A percentile compares a stretch with the other conserved stretches of the same genome.
These are phyloP conservation scores for Thelaira solivaga DNA, from an alignment of 2,888 invertebrate species.

Conservation along the genomic window DNA sequence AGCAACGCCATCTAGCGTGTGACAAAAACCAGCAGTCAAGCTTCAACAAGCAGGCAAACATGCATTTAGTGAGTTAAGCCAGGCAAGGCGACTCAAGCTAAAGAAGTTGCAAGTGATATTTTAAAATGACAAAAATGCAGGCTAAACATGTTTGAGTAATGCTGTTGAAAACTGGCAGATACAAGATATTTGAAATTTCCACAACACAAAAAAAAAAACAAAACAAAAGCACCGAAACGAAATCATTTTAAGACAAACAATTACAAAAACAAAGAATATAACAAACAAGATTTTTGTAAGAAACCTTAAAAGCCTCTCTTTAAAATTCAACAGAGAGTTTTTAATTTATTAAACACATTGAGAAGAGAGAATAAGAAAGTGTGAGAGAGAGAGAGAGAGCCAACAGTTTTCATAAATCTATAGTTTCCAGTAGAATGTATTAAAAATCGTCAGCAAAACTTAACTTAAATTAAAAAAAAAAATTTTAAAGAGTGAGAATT, in stretches of 20 bases:
- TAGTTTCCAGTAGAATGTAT: background rate
- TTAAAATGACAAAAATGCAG: conserved; percentile 62
- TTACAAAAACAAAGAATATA: background rate
- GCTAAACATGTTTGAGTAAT: conserved; percentile 60
- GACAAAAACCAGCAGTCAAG: background rate
- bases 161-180: conserved; percentile 62
- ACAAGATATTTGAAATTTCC: conserved; percentile 62
- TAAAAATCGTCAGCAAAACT: background rate
- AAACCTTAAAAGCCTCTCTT: background rate
- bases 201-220: background rate
- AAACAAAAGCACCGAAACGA: conserved; percentile 9
- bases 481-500: background rate
- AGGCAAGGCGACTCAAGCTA: conserved; percentile 1
- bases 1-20: conserved; percentile 53
- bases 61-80: background rate
- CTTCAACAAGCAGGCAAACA: conserved; percentile 13
- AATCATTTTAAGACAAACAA: conserved; percentile 9
- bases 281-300: background rate
- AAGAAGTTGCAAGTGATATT: conserved; percentile 61
- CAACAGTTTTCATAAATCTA: background rate
- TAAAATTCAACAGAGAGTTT: background rate
- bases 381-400: background rate
- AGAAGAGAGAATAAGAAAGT: too few relatives aligned
- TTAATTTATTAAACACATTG: too few relatives aligned
- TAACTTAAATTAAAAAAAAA: background rate